phyloP scores from a whole-genome alignment of 2,797 vertebrate species.

The Pangasius macronema region DNA sequence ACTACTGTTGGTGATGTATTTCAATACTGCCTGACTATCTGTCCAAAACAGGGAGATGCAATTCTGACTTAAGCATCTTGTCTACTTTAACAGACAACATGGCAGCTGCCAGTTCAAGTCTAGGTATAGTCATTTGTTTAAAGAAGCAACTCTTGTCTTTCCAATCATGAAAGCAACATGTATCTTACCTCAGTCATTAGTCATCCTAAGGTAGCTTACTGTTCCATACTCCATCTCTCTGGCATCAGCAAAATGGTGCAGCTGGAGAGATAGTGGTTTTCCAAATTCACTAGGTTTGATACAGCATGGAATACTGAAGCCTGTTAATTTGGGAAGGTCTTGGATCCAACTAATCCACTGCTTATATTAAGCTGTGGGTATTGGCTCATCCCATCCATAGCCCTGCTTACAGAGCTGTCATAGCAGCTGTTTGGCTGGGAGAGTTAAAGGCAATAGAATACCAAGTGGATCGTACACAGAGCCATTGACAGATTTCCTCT shows the following conservation, averaged over 20 bases:
- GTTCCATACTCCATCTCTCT: conserved; percentile 24
- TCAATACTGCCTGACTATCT: background rate
- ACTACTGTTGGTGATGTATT: conserved; percentile 15
- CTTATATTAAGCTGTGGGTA: background rate
- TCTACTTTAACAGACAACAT: conserved; percentile 24
- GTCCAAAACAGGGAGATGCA: background rate
- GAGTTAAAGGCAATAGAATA: conserved; percentile 17
- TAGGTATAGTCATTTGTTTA: conserved; percentile 22
- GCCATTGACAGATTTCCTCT: conserved; percentile 31
- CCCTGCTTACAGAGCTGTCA: conserved; percentile 23
- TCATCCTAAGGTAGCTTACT: conserved; percentile 12
- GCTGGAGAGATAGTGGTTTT: background rate
- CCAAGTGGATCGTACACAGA: conserved; percentile 28
- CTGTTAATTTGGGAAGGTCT: background rate
- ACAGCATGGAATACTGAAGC: conserved; percentile 23
- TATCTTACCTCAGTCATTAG: background rate
- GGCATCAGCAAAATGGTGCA: conserved; percentile 39
- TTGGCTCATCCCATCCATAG: conserved; percentile 35
- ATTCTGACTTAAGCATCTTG: background rate
- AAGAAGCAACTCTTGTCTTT: conserved; percentile 36
- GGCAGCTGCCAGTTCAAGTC: conserved; percentile 13
- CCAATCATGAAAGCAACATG: conserved; percentile 37
- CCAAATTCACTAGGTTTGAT: conserved; percentile 4
- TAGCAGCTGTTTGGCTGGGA: conserved; percentile 28
- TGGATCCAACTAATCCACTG: conserved; percentile 10